These are phyloP conservation scores for Oreocharis arfaki DNA, from an alignment of 2,113 vertebrate genomes.

Conservation along the genomic window DNA sequence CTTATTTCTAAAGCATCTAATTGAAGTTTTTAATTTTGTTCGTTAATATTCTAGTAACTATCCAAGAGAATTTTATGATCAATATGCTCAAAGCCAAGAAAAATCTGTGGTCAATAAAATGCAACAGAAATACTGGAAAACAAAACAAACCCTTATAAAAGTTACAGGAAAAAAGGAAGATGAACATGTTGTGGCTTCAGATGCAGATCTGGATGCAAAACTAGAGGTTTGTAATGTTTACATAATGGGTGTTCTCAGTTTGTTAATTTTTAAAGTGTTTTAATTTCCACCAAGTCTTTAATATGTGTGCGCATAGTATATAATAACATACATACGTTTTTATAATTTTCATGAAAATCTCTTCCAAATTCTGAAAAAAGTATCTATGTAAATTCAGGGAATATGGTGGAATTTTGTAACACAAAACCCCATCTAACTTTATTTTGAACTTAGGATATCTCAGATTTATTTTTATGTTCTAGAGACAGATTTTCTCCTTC, in stretches of 20 bases:
- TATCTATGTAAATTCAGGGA: not conserved
- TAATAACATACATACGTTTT: not conserved
- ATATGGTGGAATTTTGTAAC: not conserved
- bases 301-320: not conserved
- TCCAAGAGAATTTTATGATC: slow-evolving; percentile 85
- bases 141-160: slow-evolving; percentile 94
- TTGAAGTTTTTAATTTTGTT: not conserved
- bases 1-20: not conserved
- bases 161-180: slow-evolving; percentile 97
- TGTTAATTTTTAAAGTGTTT: not conserved
- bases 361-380: not conserved
- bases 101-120: slow-evolving; percentile 96
- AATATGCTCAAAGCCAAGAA: slow-evolving; percentile 85
- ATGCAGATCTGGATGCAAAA: slow-evolving; percentile 94
- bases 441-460: not conserved
- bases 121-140: slow-evolving; percentile 97
- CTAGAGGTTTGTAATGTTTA: slow-evolving; percentile 81
- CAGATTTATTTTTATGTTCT: not conserved
- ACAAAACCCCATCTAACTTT: not conserved
- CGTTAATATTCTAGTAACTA: slow-evolving; percentile 73
- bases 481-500: not conserved
- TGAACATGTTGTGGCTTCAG: slow-evolving; percentile 92
- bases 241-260: not conserved
- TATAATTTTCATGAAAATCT: not conserved
- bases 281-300: not conserved